These are phyloP conservation scores for Acanthornis magna DNA, from an alignment of 2,797 vertebrate genomes.

Conservation along the genomic window DNA sequence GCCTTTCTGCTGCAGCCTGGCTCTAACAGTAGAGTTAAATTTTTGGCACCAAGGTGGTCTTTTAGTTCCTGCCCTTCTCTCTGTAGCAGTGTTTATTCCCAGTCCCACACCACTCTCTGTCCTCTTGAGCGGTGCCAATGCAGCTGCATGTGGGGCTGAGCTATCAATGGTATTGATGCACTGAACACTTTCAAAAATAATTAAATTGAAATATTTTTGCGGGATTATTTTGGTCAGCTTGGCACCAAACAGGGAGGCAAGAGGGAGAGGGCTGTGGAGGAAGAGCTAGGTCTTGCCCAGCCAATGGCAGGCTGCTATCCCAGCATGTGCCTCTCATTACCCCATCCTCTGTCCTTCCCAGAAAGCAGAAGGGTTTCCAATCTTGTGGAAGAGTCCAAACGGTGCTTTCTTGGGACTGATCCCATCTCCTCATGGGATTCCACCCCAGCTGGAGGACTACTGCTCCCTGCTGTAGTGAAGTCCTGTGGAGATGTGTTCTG, in stretches of 20 bases:
- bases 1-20: background rate
- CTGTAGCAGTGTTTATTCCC: background rate
- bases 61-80: background rate
- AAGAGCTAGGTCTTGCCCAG: background rate
- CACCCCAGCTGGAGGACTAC: background rate
- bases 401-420: background rate
- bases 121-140: background rate
- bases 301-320: background rate
- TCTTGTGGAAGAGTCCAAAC: background rate
- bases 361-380: background rate
- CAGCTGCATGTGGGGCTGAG: background rate
- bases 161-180: no score
- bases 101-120: fast-evolving
- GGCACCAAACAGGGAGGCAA: fast-evolving
- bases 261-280: background rate
- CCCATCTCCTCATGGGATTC: background rate
- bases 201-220: background rate
- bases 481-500: background rate
- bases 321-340: background rate
- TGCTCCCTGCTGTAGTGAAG: background rate
- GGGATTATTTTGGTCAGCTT: background rate
- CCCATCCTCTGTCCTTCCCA: background rate
- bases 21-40: background rate
- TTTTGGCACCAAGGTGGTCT: background rate
- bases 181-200: background rate